Evolutionary conservation across 2,888 invertebrate genomes (phyloP), one percentile per base, ranked within the genome.

Genomic region (Dioctria linearis): DNA sequence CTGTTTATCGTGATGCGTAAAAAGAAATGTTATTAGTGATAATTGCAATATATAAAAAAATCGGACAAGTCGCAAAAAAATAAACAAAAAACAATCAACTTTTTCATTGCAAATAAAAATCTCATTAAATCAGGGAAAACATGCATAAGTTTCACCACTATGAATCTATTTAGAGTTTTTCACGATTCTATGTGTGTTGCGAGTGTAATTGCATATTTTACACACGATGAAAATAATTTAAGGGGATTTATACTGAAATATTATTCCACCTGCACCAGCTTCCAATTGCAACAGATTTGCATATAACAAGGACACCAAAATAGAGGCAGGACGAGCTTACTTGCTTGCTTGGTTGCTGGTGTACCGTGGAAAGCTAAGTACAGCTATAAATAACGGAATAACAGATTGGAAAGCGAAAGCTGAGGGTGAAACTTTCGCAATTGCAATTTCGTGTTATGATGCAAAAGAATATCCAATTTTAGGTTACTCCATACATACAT

Each of bases 321-420:
- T 25, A 25, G 25, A 25, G 25, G 25, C 25, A 25, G 25, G 25
- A 25, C 25, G 25, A 25, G 25, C 25, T 25, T 25, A 25, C 25
- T 25, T 25, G 25, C 25, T 25, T 25, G 63, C 8, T 37, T 49
- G 39, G 46, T 11, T 61, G 6, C 46, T 46, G 61, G 63, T 25
- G 39, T 76, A n/a, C 63, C 76, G 59, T 73, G 73, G 57, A 76
- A 63, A 63, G 13, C 76, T 63, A 76, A 76, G 63, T 76, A 63
- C 76, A 76, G 46, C 63, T 63, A 76, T 76, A 76, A 76, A 76
- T 76, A 76, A 76, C 76, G 39, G 63, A 49, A 76, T 63, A 76
- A 76, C 76, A 76, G 76, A 76, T 76, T 76, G 63, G 63, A 76
- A 76, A 76, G 51, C 49, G 76, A 63, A 76, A 76, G 49, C 76